These are phyloP conservation scores for Saguinus midas DNA, from an alignment of 2,113 vertebrate species.

Conservation along the genomic window DNA sequence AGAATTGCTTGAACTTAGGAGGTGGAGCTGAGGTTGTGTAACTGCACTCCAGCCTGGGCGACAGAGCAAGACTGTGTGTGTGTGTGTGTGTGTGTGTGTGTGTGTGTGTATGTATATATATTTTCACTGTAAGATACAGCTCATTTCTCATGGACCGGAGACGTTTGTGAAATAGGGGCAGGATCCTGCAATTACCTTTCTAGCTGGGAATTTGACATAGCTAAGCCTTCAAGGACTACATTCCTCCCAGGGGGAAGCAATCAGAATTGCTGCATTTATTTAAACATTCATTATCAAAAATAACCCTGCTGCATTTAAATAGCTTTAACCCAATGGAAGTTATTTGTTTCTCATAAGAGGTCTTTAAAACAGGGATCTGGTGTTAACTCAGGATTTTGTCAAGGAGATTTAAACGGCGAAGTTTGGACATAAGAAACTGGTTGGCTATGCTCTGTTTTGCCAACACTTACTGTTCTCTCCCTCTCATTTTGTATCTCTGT, in stretches of 20 bases:
- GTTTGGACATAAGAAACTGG: not conserved
- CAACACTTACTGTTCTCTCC: too few relatives aligned
- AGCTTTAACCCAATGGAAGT: not conserved
- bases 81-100: too few relatives aligned
- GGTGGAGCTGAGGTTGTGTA: too few relatives aligned
- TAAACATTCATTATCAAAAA: not conserved
- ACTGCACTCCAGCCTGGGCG: too few relatives aligned
- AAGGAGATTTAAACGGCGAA: not conserved
- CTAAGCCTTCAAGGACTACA: not conserved
- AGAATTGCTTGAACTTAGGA: too few relatives aligned
- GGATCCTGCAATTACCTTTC: accelerated
- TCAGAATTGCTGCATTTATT: not conserved
- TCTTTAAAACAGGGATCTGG: not conserved
- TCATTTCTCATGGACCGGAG: accelerated
- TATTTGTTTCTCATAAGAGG: not conserved
- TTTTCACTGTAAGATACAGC: accelerated
- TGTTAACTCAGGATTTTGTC: not conserved
- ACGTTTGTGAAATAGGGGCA: accelerated
- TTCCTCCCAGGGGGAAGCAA: not conserved
- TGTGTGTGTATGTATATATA: too few relatives aligned
- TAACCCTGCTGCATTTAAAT: not conserved
- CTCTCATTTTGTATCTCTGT: not conserved
- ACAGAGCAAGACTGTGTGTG: too few relatives aligned
- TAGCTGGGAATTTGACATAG: accelerated
- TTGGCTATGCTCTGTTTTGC: not conserved